phyloP scores from a whole-genome alignment of 1,140 invertebrate genomes.

The Trachelipus rathkii region DNA sequence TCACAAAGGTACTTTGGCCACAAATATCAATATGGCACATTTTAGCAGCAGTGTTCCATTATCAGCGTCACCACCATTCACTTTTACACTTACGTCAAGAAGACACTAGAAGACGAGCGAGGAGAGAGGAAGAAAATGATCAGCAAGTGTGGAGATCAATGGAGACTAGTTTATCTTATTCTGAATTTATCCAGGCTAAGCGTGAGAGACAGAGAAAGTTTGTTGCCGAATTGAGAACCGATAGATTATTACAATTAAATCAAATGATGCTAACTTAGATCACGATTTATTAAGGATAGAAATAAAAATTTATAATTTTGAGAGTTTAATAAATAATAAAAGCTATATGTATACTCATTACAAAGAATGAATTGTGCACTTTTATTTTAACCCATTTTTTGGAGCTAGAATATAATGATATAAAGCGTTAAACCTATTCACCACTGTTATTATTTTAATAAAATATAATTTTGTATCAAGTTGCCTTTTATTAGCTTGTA shows the following conservation, averaged over 20 bases:
- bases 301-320: no score
- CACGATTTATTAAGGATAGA: no score
- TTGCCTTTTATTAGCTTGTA: no score
- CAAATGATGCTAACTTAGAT: no score
- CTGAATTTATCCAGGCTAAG: not conserved
- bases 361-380: no score
- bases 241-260: not conserved
- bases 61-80: constrained; percentile 58
- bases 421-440: no score
- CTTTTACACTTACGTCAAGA: constrained; percentile 30
- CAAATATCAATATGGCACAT: constrained; percentile 90
- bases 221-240: not conserved
- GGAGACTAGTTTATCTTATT: not conserved
- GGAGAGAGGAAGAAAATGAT: constrained; percentile 31
- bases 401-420: no score
- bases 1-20: constrained; percentile 68
- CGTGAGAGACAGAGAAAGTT: not conserved
- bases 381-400: no score
- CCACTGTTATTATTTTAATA: no score
- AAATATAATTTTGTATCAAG: no score
- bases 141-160: not conserved
- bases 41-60: constrained; percentile 75
- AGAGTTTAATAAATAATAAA: no score
- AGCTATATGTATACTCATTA: no score
- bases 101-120: constrained; percentile 11